phyloP scores from a whole-genome alignment of 2,797 vertebrate species.

The Sebastes trivittatus region DNA sequence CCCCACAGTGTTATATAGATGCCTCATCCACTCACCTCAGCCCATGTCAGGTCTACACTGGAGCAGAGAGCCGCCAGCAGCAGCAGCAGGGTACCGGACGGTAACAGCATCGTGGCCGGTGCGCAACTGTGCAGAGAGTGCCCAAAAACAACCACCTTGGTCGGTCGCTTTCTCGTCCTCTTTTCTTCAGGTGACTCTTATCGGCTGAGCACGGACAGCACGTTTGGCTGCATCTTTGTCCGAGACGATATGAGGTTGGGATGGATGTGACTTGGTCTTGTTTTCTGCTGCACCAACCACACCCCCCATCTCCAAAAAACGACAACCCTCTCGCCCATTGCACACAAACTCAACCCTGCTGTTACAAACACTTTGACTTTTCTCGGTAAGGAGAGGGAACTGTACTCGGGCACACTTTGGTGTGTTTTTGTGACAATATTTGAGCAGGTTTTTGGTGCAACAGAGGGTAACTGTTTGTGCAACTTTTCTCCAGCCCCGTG shows the following conservation, averaged over 20 bases:
- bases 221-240: conserved; percentile 82
- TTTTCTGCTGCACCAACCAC: conserved; percentile 79
- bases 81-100: conserved; percentile 60
- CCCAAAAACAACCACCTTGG: conserved; percentile 57
- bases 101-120: conserved; percentile 73
- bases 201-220: conserved; percentile 55
- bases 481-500: conserved; percentile 8
- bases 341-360: conserved; percentile 65
- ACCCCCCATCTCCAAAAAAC: conserved; percentile 72
- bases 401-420: conserved; percentile 61
- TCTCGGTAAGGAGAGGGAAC: conserved; percentile 72
- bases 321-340: conserved; percentile 82
- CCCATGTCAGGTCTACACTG: conserved; percentile 53
- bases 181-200: conserved; percentile 37
- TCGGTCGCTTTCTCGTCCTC: conserved; percentile 29
- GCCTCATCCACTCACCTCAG: conserved; percentile 75
- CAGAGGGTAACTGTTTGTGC: neutral
- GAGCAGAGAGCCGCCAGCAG: conserved; percentile 67
- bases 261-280: conserved; percentile 72
- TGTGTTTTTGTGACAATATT: conserved; percentile 41
- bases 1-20: neutral
- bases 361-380: conserved; percentile 78
- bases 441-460: conserved; percentile 1
- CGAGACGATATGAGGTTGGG: conserved; percentile 76
- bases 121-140: conserved; percentile 43